Percentiles rank a stretch among this genome's conserved stretches.
phyloP scores from a whole-genome alignment of 2,888 invertebrate species.

The Eupsilia transversa region DNA sequence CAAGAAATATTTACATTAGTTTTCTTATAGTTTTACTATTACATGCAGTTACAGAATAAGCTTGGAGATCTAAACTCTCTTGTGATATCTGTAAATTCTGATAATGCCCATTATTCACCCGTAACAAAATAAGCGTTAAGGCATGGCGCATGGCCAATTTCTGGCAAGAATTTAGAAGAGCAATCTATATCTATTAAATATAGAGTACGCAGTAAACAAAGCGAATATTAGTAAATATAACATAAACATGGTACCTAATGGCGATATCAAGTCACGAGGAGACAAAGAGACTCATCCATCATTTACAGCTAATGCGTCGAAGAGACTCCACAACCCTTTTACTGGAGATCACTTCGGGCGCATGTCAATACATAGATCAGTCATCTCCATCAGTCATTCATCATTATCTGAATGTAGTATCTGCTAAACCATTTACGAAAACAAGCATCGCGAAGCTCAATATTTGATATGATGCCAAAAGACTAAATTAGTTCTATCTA shows the following conservation, averaged over 20 bases:
- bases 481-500: neutral
- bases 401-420: constrained; percentile 44
- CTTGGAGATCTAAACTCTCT: neutral
- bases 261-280: constrained; percentile 76
- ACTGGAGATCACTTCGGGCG: constrained; percentile 66
- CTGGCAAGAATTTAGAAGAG: constrained; percentile 2
- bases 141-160: constrained; percentile 15
- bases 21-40: constrained; percentile 10
- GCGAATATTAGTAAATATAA: constrained; percentile 52
- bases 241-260: constrained; percentile 72
- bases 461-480: neutral
- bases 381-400: constrained; percentile 68
- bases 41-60: neutral
- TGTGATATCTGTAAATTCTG: neutral
- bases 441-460: constrained; percentile 7
- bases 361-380: constrained; percentile 73
- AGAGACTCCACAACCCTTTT: constrained; percentile 85
- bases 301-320: constrained; percentile 82
- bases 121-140: neutral
- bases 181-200: constrained; percentile 35
- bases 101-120: neutral
- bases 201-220: constrained; percentile 30
- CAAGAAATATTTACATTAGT: neutral
- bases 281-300: constrained; percentile 83
- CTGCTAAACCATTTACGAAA: constrained; percentile 29